Conservation (phyloP, 1,140 invertebrate species). For the Polypedilum vanderplanki region DNA sequence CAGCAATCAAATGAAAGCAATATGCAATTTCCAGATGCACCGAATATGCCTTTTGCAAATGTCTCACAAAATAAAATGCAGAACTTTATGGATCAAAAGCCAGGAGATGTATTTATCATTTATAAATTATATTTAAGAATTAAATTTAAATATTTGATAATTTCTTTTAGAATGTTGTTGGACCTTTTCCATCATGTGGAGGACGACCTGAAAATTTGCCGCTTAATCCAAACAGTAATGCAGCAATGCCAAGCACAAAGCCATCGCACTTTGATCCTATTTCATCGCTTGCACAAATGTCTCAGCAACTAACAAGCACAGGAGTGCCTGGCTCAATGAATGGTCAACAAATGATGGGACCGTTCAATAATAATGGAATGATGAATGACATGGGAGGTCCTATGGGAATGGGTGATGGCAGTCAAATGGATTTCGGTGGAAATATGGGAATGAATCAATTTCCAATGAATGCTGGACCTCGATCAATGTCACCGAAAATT, state of each 20-base stretch:
- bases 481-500: constrained; percentile 45
- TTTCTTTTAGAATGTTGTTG: not conserved
- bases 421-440: constrained; percentile 34
- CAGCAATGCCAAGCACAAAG: constrained; percentile 49
- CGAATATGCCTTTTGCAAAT: constrained; percentile 25
- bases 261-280: constrained; percentile 79
- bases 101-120: constrained; percentile 30
- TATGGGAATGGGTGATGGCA: constrained; percentile 30
- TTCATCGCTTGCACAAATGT: constrained; percentile 89
- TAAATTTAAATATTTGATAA: no score
- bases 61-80: constrained; percentile 32
- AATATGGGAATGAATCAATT: constrained; percentile 40
- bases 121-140: constrained; percentile 32
- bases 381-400: constrained; percentile 33
- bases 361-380: constrained; percentile 37
- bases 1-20: constrained; percentile 27
- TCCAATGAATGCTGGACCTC: constrained; percentile 41
- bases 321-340: constrained; percentile 49
- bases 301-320: constrained; percentile 77
- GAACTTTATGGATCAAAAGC: constrained; percentile 27
- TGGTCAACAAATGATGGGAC: constrained; percentile 35
- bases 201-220: constrained; percentile 69
- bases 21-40: constrained; percentile 27
- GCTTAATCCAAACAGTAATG: constrained; percentile 68
- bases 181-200: constrained; percentile 35